phyloP scores from a whole-genome alignment of 2,888 invertebrate species.

The Eulithis testata region DNA sequence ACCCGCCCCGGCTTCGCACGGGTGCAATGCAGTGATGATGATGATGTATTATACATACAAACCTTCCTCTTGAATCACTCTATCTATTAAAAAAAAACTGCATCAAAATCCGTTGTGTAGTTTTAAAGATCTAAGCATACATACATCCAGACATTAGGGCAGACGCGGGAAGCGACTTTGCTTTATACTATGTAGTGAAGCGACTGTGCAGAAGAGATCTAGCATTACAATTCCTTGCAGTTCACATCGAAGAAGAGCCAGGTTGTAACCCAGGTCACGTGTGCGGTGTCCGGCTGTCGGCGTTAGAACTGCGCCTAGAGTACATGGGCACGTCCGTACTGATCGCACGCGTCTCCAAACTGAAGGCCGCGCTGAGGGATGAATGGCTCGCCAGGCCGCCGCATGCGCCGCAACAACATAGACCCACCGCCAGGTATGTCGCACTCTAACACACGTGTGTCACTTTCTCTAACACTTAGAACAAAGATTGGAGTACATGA shows the following conservation, averaged over 20 bases:
- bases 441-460: too few relatives aligned
- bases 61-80: too few relatives aligned
- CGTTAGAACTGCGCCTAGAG: conserved; percentile 95
- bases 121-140: too few relatives aligned
- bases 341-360: conserved; percentile 94
- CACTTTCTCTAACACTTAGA: conserved; percentile 61
- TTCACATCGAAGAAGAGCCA: conserved; percentile 95
- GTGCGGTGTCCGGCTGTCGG: conserved; percentile 91
- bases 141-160: too few relatives aligned
- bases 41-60: too few relatives aligned
- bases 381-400: conserved; percentile 87
- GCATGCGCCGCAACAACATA: conserved; percentile 40
- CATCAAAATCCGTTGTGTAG: too few relatives aligned
- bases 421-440: conserved; percentile 46
- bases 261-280: conserved; percentile 95
- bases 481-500: conserved; percentile 95
- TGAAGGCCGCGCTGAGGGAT: conserved; percentile 92
- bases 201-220: too few relatives aligned
- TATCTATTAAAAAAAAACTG: too few relatives aligned
- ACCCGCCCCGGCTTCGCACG: too few relatives aligned
- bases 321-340: conserved; percentile 99
- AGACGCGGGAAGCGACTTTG: too few relatives aligned
- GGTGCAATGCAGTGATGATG: too few relatives aligned
- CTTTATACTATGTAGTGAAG: too few relatives aligned
- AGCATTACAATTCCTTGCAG: conserved; percentile 89